Percentiles rank a stretch among this genome's conserved stretches.
Conservation (phyloP, 2,888 invertebrate species). For the Erebia ligea region DNA sequence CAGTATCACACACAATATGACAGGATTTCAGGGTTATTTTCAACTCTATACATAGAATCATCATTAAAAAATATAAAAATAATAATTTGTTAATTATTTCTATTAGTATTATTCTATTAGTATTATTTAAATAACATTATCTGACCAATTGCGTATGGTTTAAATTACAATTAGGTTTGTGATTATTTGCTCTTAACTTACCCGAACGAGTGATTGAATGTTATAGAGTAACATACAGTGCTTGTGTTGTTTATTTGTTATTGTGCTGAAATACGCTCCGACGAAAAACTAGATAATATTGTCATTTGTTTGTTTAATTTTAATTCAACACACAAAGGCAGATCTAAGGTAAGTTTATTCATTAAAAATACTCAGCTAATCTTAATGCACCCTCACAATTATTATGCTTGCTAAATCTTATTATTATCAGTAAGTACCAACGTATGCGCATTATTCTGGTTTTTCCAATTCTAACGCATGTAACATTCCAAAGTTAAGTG, state of each 20-base stretch:
- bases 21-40: not conserved
- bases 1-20: not conserved
- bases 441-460: not conserved
- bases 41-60: not conserved
- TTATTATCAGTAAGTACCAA: not conserved
- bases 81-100: too few species aligned
- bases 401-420: slow-evolving; percentile 13
- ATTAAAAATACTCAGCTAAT: not conserved
- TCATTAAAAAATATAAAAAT: not conserved
- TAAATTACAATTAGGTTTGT: slow-evolving; percentile 21
- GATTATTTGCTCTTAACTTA: slow-evolving; percentile 18
- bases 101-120: too few species aligned
- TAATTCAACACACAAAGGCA: not conserved
- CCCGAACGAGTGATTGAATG: not conserved
- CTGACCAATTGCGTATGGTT: slow-evolving; percentile 38
- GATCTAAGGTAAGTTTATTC: slow-evolving; percentile 22
- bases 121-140: slow-evolving; percentile 20
- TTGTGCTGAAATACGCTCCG: not conserved
- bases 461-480: not conserved
- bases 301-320: not conserved
- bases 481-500: too few species aligned
- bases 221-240: slow-evolving; percentile 16
- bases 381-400: slow-evolving; percentile 10
- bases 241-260: slow-evolving; percentile 23
- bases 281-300: too few species aligned